A percentile compares a stretch with the other conserved stretches of the same genome.
These are phyloP conservation scores for Anser cygnoides DNA, from an alignment of 2,113 vertebrate genomes.

Conservation along the genomic window DNA sequence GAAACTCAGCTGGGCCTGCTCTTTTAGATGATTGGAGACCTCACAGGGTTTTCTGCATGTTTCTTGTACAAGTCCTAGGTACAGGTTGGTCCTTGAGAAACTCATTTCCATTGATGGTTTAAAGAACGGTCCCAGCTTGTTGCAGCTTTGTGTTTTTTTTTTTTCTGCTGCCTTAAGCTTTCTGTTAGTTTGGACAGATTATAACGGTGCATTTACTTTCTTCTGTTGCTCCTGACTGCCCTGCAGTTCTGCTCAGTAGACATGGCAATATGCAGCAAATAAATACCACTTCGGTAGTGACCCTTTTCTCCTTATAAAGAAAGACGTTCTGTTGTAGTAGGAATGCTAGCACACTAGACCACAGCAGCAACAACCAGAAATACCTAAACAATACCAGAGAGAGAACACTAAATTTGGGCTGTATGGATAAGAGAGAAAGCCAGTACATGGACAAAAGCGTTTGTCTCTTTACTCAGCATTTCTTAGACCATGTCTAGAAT, in stretches of 20 bases:
- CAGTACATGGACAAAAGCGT: background rate
- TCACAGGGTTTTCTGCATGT: background rate
- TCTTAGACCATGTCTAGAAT: background rate
- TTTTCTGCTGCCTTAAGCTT: background rate
- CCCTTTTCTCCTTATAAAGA: background rate
- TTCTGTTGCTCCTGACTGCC: background rate
- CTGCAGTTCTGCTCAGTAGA: background rate
- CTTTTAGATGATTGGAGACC: background rate
- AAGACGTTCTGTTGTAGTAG: background rate
- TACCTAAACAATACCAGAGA: background rate
- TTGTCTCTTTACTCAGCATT: background rate
- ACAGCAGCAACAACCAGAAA: background rate
- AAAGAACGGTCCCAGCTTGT: background rate
- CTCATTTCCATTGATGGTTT: background rate
- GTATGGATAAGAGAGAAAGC: no score
- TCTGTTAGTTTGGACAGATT: background rate
- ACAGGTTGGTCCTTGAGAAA: background rate
- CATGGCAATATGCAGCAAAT: fast-evolving
- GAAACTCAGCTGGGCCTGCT: background rate
- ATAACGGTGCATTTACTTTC: background rate
- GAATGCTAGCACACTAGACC: background rate
- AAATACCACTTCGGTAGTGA: background rate
- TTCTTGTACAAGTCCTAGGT: background rate
- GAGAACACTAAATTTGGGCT: background rate
- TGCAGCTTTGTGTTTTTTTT: background rate